Conservation (phyloP, 2,113 vertebrate genomes). For the Diadophis punctatus region DNA sequence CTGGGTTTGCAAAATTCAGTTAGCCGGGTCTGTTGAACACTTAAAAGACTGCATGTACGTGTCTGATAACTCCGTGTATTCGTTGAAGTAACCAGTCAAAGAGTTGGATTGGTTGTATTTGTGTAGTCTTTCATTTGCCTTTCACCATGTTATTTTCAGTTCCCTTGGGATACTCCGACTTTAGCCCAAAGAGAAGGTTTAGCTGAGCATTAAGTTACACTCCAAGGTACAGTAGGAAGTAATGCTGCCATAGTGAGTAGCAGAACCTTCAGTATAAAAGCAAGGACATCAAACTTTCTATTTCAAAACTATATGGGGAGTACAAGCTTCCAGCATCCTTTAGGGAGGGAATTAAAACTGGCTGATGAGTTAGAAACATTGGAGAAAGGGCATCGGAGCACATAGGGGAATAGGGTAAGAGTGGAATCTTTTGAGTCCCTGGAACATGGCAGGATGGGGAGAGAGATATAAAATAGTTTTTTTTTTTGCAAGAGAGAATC, state of each 20-base stretch:
- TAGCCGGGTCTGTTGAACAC: background rate
- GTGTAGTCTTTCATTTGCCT: background rate
- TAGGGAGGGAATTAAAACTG: slow-evolving; percentile 43
- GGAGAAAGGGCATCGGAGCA: slow-evolving; percentile 31
- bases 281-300: slow-evolving; percentile 26
- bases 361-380: slow-evolving; percentile 40
- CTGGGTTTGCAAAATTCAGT: background rate
- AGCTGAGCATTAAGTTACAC: background rate
- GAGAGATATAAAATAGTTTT: slow-evolving; percentile 30
- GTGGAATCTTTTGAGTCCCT: slow-evolving; percentile 13
- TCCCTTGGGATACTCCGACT: background rate
- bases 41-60: background rate
- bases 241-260: background rate
- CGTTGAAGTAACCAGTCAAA: background rate
- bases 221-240: slow-evolving; percentile 13
- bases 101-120: background rate
- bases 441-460: background rate
- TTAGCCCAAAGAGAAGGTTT: slow-evolving; percentile 6
- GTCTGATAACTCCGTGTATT: background rate
- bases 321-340: slow-evolving; percentile 31
- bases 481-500: slow-evolving; percentile 23
- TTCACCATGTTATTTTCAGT: background rate
- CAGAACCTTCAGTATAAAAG: slow-evolving; percentile 30
- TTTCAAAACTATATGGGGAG: slow-evolving; percentile 18
- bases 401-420: slow-evolving; percentile 37